Conservation (phyloP, 2,113 vertebrate species). For the Nanorana parkeri region DNA sequence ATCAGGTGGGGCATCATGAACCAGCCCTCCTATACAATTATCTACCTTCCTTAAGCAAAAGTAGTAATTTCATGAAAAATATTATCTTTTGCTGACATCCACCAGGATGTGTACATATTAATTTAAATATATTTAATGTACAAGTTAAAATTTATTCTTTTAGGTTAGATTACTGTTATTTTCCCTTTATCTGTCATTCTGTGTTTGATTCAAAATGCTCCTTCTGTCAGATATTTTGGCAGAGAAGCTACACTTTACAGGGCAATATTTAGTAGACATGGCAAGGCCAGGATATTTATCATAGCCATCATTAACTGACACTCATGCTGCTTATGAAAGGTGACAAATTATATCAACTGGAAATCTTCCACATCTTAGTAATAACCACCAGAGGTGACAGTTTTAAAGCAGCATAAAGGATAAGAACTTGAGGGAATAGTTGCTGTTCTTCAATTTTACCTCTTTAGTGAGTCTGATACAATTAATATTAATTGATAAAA, state of each 20-base stretch:
- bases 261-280: not conserved
- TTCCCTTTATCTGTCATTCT: not conserved
- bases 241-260: not conserved
- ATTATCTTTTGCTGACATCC: too few species aligned
- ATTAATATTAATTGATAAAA: slow-evolving; percentile 28
- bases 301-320: slow-evolving; percentile 29
- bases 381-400: slow-evolving; percentile 3
- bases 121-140: too few species aligned
- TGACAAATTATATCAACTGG: slow-evolving; percentile 29
- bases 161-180: too few species aligned
- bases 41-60: too few species aligned
- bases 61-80: too few species aligned
- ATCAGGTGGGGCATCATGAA: too few species aligned
- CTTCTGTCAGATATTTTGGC: not conserved
- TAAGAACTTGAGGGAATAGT: slow-evolving; percentile 7
- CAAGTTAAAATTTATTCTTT: not conserved
- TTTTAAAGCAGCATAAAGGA: slow-evolving; percentile 14
- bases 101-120: too few species aligned
- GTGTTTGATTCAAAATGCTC: not conserved
- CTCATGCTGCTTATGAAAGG: slow-evolving; percentile 21
- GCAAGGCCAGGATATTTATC: slow-evolving; percentile 9
- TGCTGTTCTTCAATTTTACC: not conserved
- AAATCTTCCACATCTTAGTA: slow-evolving; percentile 6
- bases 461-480: not conserved
- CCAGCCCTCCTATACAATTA: too few species aligned